Conservation (phyloP, 2,113 vertebrate species). For the Bambusicola thoracicus region DNA sequence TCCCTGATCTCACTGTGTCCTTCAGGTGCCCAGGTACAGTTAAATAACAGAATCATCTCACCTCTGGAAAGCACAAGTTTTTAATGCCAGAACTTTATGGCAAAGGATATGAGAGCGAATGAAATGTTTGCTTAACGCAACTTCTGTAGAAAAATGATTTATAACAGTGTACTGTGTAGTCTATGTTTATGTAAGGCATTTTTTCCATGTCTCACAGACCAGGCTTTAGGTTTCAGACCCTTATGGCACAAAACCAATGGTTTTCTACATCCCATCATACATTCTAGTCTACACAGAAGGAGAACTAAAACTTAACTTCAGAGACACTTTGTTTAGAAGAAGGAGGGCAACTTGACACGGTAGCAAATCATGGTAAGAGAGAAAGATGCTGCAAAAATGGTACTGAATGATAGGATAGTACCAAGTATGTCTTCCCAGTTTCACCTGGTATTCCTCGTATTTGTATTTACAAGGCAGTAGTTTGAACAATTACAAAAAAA, state of each 20-base stretch:
- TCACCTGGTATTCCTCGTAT: background rate
- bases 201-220: background rate
- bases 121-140: conserved; percentile 15
- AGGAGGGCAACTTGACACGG: background rate
- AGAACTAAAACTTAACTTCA: background rate
- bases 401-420: background rate
- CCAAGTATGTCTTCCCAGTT: background rate
- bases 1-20: background rate
- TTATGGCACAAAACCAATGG: background rate
- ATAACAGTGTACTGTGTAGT: background rate
- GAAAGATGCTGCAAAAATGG: background rate
- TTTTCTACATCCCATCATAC: background rate
- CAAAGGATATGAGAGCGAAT: background rate
- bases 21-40: background rate
- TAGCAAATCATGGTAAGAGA: background rate
- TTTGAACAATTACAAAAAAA: background rate
- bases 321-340: background rate
- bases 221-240: background rate
- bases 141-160: background rate
- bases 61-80: background rate
- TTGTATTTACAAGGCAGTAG: background rate
- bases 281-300: background rate
- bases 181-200: background rate
- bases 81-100: conserved; percentile 24
- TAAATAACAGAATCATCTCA: conserved; percentile 27